Base-by-base conservation (phyloP, 1,140 invertebrate genomes). In the Bombus fervidus region DNA sequence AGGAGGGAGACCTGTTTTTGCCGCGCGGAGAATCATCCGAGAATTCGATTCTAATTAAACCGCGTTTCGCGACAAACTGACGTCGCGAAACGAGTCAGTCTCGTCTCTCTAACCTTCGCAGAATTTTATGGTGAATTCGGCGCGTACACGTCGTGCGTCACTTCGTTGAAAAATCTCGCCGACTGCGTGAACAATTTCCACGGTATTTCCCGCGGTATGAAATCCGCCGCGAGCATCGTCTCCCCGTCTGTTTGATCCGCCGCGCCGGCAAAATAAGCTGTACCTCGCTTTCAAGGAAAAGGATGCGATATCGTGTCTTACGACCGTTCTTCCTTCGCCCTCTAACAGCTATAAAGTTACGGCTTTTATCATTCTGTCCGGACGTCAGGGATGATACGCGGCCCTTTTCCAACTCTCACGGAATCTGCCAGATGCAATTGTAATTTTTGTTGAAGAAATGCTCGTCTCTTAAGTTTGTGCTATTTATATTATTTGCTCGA, bases 41-140 rank as follows among this genome's bases (percentile, higher is more conserved):
- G 59, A 77, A 77, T 77, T 69, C 47, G 34, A 69, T 83, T 69
- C 59, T 77, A 83, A 83, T 77, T 83, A 41, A 53, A 69, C 34
- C n/a, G 47, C 43, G 31, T 73, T 43, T 41, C 57, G 28, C n/a
- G 6, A 37, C n/a, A 3, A 22, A 6, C 66, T 8, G 34, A 8
- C 34, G 15, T 13, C 28, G 59, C 28, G 39, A 41, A 57, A 28
- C 47, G n/a, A n/a, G n/a, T 43, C 59, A 4, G 1, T 68, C 22
- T 6, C 64, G 6, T 66, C 64, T 34, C 6, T 18, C 31, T 62
- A 22, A 12, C 41, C 53, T 39, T n/a, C 15, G 0, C 31, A 22
- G 39, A 37, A 68, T 43, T 59, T 69, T 31, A 1, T 3, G 1
- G 18, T 12, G 68, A 41, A 39, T n/a, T 28, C 34, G 15, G 15